Evolutionary conservation across 2,797 vertebrate species (phyloP), one percentile per base, ranked within the genome.

Genomic region (Masticophis lateralis): DNA sequence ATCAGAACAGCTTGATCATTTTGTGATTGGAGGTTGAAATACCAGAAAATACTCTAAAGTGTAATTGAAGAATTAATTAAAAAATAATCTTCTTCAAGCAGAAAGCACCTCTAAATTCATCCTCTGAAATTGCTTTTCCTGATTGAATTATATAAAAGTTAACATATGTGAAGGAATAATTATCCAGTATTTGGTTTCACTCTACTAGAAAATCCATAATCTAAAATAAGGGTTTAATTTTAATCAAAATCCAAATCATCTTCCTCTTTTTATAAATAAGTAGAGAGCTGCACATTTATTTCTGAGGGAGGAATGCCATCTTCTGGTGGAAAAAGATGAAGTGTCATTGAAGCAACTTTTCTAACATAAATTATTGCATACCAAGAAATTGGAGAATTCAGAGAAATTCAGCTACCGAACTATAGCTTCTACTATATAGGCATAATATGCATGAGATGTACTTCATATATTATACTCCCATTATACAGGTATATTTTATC

Each of bases 91-190:
- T 87, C 0, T 10, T 91, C 6, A 93, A 90, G 94, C 87, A 4
- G 69, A 89, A 86, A 83, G 2, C 0, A 12, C 88, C 92, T 94
- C 91, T 10, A 47, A 57, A 28, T 27, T 90, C 51, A 91, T 47
- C 92, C 63, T 91, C 89, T 94, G 87, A 89, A 94, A 96, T 95
- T 5, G 69, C 93, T 95, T 93, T 91, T 61, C 69, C 55, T 51
- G 0, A 32, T 0, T 87, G 94, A 89, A 92, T 5, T 93, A 93
- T 2, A 10, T 51, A 69, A 91, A 57, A 10, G 13, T 51, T 53
- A 14, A 1, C 37, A 47, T 83, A 51, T 4, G 1, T 83, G 74
- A 83, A 83, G n/a, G 87, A 88, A 1, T 0, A 2, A 60, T 51
- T 60, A 2, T 66, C 86, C 28, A 0, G 5, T 32, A 43, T 8